These are phyloP conservation scores for Melanargia galathea DNA, from an alignment of 2,888 invertebrate species.

Conservation along the genomic window DNA sequence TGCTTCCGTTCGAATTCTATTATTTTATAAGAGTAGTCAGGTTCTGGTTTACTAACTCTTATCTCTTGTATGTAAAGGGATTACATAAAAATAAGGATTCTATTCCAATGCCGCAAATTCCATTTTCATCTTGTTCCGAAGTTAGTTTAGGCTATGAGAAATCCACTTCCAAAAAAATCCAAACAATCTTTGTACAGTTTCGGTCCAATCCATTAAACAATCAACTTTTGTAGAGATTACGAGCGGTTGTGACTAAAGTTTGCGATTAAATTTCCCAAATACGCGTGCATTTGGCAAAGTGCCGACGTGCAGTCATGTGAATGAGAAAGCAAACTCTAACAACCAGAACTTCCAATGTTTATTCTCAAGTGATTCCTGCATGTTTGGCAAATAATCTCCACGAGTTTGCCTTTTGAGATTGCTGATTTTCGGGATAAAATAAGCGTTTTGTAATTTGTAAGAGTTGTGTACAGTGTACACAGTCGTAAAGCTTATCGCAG, in stretches of 20 bases:
- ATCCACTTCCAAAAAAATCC: too few species aligned
- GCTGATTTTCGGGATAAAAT: background rate
- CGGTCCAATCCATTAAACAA: background rate
- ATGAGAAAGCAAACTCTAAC: constrained; percentile 27
- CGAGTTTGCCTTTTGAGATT: constrained; percentile 11
- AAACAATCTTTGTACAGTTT: background rate
- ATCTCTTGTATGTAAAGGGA: too few species aligned
- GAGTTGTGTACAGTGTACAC: background rate
- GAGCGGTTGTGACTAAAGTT: constrained; percentile 32
- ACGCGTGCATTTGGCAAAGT: constrained; percentile 49
- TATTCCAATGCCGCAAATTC: too few species aligned
- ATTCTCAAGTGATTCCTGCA: constrained; percentile 22
- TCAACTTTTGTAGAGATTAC: constrained; percentile 14
- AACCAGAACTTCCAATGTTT: constrained; percentile 28
- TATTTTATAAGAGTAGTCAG: too few species aligned
- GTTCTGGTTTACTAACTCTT: too few species aligned
- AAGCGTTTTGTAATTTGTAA: background rate
- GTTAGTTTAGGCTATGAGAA: too few species aligned
- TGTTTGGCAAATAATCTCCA: constrained; percentile 13
- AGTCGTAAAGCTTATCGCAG: background rate
- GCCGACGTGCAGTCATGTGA: constrained; percentile 42
- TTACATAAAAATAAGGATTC: too few species aligned
- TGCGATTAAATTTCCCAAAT: constrained; percentile 51
- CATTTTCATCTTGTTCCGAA: too few species aligned
- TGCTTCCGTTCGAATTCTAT: too few species aligned